phyloP scores from a whole-genome alignment of 2,888 invertebrate genomes.

The Sarcophaga carnaria region DNA sequence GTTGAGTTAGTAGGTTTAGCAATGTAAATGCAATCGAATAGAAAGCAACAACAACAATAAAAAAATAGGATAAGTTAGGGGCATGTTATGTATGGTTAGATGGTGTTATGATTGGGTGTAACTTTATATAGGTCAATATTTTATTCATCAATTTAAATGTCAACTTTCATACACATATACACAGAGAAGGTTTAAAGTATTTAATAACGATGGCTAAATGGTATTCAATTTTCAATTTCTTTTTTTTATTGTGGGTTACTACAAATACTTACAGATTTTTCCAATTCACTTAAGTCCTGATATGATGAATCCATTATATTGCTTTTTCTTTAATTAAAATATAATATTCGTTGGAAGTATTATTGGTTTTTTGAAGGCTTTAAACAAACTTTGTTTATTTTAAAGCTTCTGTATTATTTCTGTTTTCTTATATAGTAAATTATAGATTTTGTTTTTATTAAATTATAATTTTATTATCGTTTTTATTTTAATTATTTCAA shows the following conservation, averaged over 20 bases:
- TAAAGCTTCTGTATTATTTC: neutral
- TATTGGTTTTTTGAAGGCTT: neutral
- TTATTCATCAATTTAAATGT: constrained; percentile 57
- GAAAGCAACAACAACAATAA: constrained; percentile 3
- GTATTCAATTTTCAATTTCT: neutral
- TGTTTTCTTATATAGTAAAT: neutral
- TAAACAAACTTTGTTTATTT: neutral
- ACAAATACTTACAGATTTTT: constrained; percentile 76
- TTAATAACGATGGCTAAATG: constrained; percentile 1
- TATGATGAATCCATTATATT: constrained; percentile 73
- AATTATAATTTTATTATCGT: neutral
- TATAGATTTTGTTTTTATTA: neutral
- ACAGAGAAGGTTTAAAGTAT: constrained; percentile 18
- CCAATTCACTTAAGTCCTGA: constrained; percentile 78
- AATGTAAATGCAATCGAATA: neutral
- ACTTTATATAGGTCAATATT: constrained; percentile 67
- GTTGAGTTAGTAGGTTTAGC: constrained; percentile 10
- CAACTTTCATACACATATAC: constrained; percentile 34
- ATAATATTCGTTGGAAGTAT: neutral
- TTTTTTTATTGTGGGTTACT: neutral
- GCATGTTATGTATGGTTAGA: neutral
- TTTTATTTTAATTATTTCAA: neutral
- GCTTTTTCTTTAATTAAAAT: no score
- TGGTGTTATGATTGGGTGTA: constrained; percentile 59
- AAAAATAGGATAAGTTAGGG: neutral